Percentiles rank a stretch among this genome's conserved stretches.
phyloP scores from a whole-genome alignment of 1,140 invertebrate species.

The Wasmannia auropunctata region DNA sequence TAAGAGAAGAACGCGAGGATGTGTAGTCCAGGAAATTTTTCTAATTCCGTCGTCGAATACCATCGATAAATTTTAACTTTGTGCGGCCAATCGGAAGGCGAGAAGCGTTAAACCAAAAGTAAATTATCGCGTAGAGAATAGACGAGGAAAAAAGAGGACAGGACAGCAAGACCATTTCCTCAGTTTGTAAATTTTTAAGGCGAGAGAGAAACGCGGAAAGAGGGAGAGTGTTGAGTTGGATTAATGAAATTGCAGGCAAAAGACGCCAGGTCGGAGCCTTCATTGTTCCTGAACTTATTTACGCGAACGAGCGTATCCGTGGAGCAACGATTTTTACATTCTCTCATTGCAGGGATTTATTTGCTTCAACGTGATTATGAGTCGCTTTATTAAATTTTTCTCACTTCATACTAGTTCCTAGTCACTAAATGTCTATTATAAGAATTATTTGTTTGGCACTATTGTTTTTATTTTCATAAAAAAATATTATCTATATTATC shows the following conservation, averaged over 20 bases:
- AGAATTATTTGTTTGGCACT: neutral
- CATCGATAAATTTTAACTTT: conserved; percentile 50
- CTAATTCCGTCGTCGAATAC: conserved; percentile 26
- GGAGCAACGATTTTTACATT: conserved; percentile 34
- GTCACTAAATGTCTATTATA: neutral
- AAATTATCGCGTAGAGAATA: conserved; percentile 31
- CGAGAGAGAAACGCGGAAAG: neutral
- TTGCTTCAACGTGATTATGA: conserved; percentile 27
- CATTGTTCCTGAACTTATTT: conserved; percentile 9
- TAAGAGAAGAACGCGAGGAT: neutral
- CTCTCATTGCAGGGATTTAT: conserved; percentile 18
- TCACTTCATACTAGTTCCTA: neutral
- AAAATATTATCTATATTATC: too few species aligned
- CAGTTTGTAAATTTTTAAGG: conserved; percentile 20
- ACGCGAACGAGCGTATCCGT: conserved; percentile 28
- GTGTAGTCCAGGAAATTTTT: conserved; percentile 38
- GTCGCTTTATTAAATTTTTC: conserved; percentile 50
- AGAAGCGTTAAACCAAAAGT: conserved; percentile 14
- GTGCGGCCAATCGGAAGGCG: conserved; percentile 26
- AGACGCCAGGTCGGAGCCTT: neutral
- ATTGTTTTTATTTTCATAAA: neutral
- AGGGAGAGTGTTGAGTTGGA: conserved; percentile 15
- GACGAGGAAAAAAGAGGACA: neutral
- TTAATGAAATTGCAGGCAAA: conserved; percentile 35
- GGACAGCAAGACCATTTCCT: neutral